Percentiles rank a stretch among this genome's conserved stretches.
These are phyloP conservation scores for Nephotettix cincticeps DNA, from an alignment of 1,140 invertebrate genomes.

Conservation along the genomic window DNA sequence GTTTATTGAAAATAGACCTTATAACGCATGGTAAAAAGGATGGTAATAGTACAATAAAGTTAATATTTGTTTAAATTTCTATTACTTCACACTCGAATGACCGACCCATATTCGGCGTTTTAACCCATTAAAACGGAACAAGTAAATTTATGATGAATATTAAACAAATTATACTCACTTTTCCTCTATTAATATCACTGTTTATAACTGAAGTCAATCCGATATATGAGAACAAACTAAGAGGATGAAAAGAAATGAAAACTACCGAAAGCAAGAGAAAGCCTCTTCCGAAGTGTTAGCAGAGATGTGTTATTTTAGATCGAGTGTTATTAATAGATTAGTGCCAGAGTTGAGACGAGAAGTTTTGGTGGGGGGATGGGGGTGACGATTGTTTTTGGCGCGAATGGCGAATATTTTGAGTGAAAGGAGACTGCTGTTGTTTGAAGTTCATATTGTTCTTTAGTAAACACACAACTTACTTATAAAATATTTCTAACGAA, in stretches of 20 bases:
- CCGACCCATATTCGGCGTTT: no score
- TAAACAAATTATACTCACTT: no score
- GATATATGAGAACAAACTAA: no score
- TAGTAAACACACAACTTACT: not conserved
- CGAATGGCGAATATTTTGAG: not conserved
- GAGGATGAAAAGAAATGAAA: slow-evolving; percentile 1
- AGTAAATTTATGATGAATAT: no score
- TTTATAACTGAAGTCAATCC: no score
- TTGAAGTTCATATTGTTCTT: not conserved
- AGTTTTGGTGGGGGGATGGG: not conserved
- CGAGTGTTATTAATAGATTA: not conserved
- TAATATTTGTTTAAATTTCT: no score
- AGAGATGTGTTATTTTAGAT: not conserved
- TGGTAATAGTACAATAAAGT: no score
- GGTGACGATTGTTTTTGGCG: not conserved
- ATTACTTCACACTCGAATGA: no score
- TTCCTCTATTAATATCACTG: no score
- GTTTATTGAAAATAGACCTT: no score
- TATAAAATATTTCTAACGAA: not conserved
- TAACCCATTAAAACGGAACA: no score
- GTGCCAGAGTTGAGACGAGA: not conserved
- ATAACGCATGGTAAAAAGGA: no score
- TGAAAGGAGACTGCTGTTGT: not conserved
- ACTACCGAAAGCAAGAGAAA: not conserved
- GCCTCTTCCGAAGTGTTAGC: not conserved